Conservation (phyloP, 1,140 invertebrate genomes). For the Caenorhabditis remanei region DNA sequence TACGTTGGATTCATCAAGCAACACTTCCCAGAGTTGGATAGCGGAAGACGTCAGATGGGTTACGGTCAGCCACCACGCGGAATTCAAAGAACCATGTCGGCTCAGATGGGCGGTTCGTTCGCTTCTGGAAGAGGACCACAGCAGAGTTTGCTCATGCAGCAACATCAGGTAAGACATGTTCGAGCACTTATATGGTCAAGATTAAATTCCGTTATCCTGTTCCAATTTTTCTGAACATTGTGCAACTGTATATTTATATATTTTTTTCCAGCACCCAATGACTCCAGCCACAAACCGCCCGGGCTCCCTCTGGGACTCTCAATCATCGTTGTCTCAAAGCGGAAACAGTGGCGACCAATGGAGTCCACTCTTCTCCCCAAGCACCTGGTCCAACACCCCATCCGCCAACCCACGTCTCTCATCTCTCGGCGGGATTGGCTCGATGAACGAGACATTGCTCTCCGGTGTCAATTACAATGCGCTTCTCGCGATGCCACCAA, state of each 20-base stretch:
- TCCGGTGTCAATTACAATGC: slow-evolving; percentile 24
- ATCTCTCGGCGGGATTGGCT: neutral
- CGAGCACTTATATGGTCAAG: too few species aligned
- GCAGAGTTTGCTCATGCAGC: slow-evolving; percentile 39
- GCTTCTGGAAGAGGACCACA: neutral
- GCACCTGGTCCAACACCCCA: slow-evolving; percentile 8
- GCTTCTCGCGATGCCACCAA: slow-evolving; percentile 7
- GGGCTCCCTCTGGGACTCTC: slow-evolving; percentile 52
- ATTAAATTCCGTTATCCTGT: neutral
- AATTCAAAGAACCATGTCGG: slow-evolving; percentile 48
- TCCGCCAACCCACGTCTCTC: slow-evolving; percentile 3
- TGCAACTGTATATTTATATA: neutral
- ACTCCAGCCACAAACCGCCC: slow-evolving; percentile 4
- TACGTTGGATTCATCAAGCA: slow-evolving; percentile 73
- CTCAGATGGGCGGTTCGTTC: slow-evolving; percentile 30
- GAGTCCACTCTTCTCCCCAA: slow-evolving; percentile 57
- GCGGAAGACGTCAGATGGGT: neutral
- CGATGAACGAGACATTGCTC: slow-evolving; percentile 6
- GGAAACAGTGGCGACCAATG: slow-evolving; percentile 49
- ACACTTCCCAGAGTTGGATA: slow-evolving; percentile 54
- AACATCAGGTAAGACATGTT: slow-evolving; percentile 9
- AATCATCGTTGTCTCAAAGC: slow-evolving; percentile 26
- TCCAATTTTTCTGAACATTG: too few species aligned
- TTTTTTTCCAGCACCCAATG: slow-evolving; percentile 29
- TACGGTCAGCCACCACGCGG: slow-evolving; percentile 40